Conservation (phyloP, 2,113 vertebrate species). For the Gadus chalcogrammus region DNA sequence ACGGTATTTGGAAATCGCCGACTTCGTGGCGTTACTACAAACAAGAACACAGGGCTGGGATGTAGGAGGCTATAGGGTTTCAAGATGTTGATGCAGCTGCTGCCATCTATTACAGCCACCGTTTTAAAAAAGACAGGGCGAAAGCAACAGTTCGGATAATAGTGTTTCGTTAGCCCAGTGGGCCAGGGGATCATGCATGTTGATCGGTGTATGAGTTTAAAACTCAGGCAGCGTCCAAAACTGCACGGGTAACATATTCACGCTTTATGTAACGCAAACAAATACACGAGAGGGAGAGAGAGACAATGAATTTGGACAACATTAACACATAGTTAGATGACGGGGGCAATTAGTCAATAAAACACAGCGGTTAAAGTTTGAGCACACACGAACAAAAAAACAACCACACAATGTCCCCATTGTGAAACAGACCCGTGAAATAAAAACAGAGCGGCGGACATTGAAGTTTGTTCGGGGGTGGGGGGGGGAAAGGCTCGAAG, state of each 20-base stretch:
- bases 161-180: too few relatives aligned
- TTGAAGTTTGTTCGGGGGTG: neutral
- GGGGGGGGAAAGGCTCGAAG: too few relatives aligned
- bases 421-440: neutral
- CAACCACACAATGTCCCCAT: neutral
- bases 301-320: neutral
- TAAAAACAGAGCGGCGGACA: neutral
- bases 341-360: neutral
- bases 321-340: neutral
- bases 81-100: slow-evolving; percentile 67
- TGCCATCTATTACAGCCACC: slow-evolving; percentile 67
- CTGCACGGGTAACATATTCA: neutral
- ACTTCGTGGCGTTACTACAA: slow-evolving; percentile 32
- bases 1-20: neutral
- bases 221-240: too few relatives aligned
- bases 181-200: too few relatives aligned
- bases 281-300: neutral
- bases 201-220: too few relatives aligned
- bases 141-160: slow-evolving; percentile 52
- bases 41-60: slow-evolving; percentile 39
- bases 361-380: neutral
- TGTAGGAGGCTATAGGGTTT: slow-evolving; percentile 55
- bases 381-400: neutral
- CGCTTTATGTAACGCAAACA: neutral
- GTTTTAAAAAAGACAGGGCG: slow-evolving; percentile 13